Conservation (phyloP, 2,888 invertebrate genomes). For the Phaedon cochleariae region DNA sequence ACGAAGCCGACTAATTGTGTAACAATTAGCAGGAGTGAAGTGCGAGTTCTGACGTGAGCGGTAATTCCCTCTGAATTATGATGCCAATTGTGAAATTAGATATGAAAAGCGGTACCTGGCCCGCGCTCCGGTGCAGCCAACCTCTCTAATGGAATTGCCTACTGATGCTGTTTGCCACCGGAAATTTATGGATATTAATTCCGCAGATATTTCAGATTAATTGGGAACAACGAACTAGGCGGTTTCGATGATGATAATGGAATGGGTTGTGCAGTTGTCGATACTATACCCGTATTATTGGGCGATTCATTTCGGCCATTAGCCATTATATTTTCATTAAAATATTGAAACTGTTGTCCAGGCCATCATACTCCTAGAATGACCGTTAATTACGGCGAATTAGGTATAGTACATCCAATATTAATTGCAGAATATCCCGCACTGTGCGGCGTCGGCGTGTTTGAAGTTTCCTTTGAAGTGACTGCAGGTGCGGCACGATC, state of each 20-base stretch:
- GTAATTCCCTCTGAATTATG: slow-evolving; percentile 57
- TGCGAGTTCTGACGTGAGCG: slow-evolving; percentile 43
- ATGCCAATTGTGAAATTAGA: slow-evolving; percentile 62
- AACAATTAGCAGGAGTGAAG: slow-evolving; percentile 48
- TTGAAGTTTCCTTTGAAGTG: too few relatives aligned
- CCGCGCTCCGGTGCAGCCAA: slow-evolving; percentile 36
- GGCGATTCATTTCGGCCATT: not conserved
- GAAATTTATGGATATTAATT: slow-evolving; percentile 62
- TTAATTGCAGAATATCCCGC: too few relatives aligned
- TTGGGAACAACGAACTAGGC: slow-evolving; percentile 44
- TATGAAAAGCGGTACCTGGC: slow-evolving; percentile 47
- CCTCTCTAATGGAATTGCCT: slow-evolving; percentile 58
- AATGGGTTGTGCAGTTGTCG: slow-evolving; percentile 31
- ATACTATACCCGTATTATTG: slow-evolving; percentile 19
- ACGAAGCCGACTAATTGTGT: slow-evolving; percentile 48
- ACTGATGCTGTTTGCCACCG: slow-evolving; percentile 57
- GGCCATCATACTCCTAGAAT: not conserved
- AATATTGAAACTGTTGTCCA: not conserved
- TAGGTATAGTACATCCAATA: too few relatives aligned
- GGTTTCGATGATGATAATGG: slow-evolving; percentile 26
- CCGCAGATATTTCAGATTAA: slow-evolving; percentile 54
- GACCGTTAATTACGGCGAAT: too few relatives aligned
- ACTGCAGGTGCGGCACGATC: too few relatives aligned
- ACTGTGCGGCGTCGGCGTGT: too few relatives aligned
- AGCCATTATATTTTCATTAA: not conserved